Percentiles rank a stretch among this genome's conserved stretches.
phyloP scores from a whole-genome alignment of 2,888 invertebrate genomes.

The Hydroisotoma schaefferi region DNA sequence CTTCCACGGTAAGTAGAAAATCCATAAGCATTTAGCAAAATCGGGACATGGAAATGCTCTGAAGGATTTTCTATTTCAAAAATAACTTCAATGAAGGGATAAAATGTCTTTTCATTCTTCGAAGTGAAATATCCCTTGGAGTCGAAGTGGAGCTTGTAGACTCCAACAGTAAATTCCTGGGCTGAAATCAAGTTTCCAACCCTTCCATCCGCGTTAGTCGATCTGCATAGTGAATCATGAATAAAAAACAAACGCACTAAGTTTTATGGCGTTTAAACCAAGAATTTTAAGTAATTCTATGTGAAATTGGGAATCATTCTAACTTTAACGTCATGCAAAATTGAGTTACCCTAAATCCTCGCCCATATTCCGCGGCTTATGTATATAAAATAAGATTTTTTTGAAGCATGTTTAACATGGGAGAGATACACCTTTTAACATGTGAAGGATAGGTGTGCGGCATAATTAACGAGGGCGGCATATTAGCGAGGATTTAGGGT shows the following conservation, averaged over 20 bases:
- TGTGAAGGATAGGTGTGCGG: too few species aligned
- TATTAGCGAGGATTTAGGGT: too few species aligned
- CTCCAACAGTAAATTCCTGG: conserved; percentile 62
- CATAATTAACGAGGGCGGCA: too few species aligned
- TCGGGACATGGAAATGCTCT: conserved; percentile 71
- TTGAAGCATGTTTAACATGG: too few species aligned
- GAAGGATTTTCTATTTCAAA: conserved; percentile 63
- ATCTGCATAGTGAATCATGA: too few species aligned
- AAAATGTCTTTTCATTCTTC: conserved; percentile 54
- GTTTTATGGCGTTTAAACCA: too few species aligned
- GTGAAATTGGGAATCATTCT: neutral
- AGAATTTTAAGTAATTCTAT: too few species aligned
- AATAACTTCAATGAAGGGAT: conserved; percentile 73
- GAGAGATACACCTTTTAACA: too few species aligned
- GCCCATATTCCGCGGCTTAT: too few species aligned
- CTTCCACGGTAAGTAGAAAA: conserved; percentile 72
- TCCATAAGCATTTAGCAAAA: conserved; percentile 70
- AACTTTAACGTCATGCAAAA: too few species aligned
- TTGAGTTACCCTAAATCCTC: neutral
- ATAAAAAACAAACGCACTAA: too few species aligned
- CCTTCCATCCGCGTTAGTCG: conserved; percentile 62
- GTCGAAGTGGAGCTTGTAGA: conserved; percentile 72
- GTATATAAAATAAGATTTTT: too few species aligned
- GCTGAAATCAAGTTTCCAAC: conserved; percentile 62
- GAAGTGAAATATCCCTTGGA: conserved; percentile 66